phyloP scores from a whole-genome alignment of 2,113 vertebrate species.

The Puntigrus tetrazona region DNA sequence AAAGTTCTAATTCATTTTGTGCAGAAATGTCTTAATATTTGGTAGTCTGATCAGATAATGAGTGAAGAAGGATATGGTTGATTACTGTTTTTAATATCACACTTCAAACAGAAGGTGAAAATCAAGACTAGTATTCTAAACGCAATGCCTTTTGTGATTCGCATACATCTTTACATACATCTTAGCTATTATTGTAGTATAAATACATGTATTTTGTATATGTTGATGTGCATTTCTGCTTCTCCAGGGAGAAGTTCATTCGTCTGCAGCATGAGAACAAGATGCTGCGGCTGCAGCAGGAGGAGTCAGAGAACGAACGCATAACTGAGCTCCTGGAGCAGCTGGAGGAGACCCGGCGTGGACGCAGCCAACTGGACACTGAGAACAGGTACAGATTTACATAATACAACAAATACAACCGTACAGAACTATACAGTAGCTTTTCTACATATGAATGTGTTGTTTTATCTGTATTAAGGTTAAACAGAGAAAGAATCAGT shows the following conservation, averaged over 20 bases:
- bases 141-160: not conserved
- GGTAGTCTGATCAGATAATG: no score
- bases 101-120: not conserved
- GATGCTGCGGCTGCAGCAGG: slow-evolving; percentile 91
- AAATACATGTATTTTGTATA: not conserved
- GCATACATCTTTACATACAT: not conserved
- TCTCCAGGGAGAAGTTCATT: slow-evolving; percentile 90
- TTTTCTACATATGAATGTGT: not conserved
- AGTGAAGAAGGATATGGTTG: not conserved
- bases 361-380: slow-evolving; percentile 84
- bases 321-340: slow-evolving; percentile 83
- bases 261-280: slow-evolving; percentile 94
- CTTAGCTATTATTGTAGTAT: not conserved
- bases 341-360: slow-evolving; percentile 86
- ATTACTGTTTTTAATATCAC: not conserved
- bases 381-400: slow-evolving; percentile 78
- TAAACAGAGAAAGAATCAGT: slow-evolving; percentile 80
- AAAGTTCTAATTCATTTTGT: not conserved
- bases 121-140: not conserved
- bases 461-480: slow-evolving; percentile 66
- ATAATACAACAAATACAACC: not conserved
- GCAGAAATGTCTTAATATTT: not conserved
- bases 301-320: slow-evolving; percentile 86
- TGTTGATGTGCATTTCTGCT: not conserved
- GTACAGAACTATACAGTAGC: not conserved